These are phyloP conservation scores for Drosophila nasuta DNA, from an alignment of 1,140 invertebrate species.

Conservation along the genomic window DNA sequence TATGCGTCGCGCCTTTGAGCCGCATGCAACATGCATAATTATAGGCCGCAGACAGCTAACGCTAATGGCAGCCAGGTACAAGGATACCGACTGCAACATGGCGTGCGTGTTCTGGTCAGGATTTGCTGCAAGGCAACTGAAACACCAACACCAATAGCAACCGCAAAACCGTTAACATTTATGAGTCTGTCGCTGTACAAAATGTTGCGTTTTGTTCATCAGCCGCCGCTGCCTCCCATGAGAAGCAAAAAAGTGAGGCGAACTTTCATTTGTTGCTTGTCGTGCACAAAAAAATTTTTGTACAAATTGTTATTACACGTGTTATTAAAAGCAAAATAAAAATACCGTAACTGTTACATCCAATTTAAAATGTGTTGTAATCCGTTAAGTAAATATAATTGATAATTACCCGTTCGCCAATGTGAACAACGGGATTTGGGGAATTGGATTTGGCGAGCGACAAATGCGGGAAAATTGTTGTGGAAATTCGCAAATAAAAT, in stretches of 20 bases:
- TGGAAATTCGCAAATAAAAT: not conserved
- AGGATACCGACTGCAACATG: conserved; percentile 29
- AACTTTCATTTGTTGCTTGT: conserved; percentile 22
- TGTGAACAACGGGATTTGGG: not conserved
- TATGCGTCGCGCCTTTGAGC: conserved; percentile 59
- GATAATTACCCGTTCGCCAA: conserved; percentile 20
- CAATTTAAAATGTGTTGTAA: conserved; percentile 22
- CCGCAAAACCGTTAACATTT: conserved; percentile 57
- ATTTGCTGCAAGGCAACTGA: conserved; percentile 41
- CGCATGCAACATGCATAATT: conserved; percentile 67
- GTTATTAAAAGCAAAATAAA: conserved; percentile 54
- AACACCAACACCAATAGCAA: conserved; percentile 7
- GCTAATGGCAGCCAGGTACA: conserved; percentile 45
- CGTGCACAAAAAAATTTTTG: conserved; percentile 37
- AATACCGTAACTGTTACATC: not conserved
- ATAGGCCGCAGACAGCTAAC: conserved; percentile 36
- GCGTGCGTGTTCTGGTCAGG: conserved; percentile 53
- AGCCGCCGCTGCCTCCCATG: not conserved
- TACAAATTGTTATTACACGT: conserved; percentile 59
- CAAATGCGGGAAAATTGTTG: not conserved
- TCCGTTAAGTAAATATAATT: conserved; percentile 32
- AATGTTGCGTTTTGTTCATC: conserved; percentile 67
- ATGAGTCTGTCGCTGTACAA: conserved; percentile 40
- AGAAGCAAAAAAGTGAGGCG: not conserved
- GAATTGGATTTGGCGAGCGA: conserved; percentile 1